Evolutionary conservation across 1,140 invertebrate species (phyloP).

Genomic region (Ceratosolen solmsi): DNA sequence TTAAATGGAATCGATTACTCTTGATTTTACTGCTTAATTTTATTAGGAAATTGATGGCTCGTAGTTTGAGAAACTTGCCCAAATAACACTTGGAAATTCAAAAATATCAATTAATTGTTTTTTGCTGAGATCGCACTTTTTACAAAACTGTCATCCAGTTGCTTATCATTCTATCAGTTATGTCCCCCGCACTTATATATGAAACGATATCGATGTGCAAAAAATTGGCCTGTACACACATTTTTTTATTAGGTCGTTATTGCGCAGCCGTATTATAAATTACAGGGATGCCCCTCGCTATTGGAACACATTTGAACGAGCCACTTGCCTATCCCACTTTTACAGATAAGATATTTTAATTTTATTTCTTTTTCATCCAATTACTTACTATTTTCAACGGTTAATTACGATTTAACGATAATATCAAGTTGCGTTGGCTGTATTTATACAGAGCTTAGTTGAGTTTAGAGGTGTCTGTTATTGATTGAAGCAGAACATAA

Average conservation of each 20-base stretch:
- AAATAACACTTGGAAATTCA: conserved; percentile 9
- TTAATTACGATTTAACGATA: conserved; percentile 37
- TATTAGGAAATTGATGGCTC: conserved; percentile 36
- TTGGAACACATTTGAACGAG: conserved; percentile 43
- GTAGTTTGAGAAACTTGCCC: not conserved
- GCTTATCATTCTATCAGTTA: conserved; percentile 24
- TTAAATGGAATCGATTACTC: conserved; percentile 33
- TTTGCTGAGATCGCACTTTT: not conserved
- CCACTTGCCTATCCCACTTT: conserved; percentile 44
- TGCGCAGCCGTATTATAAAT: conserved; percentile 63
- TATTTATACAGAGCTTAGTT: conserved; percentile 20
- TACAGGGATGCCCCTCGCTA: conserved; percentile 60
- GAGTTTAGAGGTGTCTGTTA: not conserved
- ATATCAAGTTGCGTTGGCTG: not conserved
- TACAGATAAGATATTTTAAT: conserved; percentile 32
- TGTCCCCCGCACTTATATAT: conserved; percentile 38
- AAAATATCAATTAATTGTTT: conserved; percentile 28
- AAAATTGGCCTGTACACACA: conserved; percentile 65
- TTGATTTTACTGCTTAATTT: conserved; percentile 30
- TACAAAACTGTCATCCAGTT: conserved; percentile 35
- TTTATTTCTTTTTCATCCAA: conserved; percentile 12
- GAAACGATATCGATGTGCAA: conserved; percentile 56
- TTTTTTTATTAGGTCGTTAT: conserved; percentile 66
- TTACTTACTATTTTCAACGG: conserved; percentile 37
- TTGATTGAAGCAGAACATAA: conserved; percentile 8